Evolutionary conservation across 2,888 invertebrate species (phyloP).

Genomic region (Cataglyphis cursor): DNA sequence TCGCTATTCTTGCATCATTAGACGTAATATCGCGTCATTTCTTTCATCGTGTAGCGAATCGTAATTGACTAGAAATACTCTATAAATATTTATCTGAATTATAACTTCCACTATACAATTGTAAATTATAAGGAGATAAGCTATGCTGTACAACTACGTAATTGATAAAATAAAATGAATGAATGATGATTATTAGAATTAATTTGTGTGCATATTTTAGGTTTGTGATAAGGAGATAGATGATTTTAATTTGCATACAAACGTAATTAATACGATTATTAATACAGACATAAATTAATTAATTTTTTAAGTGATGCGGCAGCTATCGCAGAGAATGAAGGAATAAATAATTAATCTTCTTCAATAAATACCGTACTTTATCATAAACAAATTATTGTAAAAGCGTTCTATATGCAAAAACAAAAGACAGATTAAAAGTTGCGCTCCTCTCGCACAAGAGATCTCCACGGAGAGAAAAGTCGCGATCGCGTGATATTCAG

Average conservation of each 20-base stretch:
- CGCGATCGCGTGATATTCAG: conserved; percentile 31
- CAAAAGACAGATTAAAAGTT: background rate
- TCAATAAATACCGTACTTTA: background rate
- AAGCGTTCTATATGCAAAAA: background rate
- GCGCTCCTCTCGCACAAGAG: background rate
- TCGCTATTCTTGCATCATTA: conserved; percentile 4
- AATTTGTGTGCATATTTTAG: background rate
- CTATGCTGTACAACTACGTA: background rate
- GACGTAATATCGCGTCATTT: conserved; percentile 17
- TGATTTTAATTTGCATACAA: background rate
- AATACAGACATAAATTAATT: background rate
- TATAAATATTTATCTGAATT: background rate
- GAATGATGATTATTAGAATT: background rate
- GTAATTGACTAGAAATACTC: conserved; percentile 14
- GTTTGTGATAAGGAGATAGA: background rate
- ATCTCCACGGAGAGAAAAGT: background rate
- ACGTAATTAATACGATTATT: background rate
- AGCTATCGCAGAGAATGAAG: background rate
- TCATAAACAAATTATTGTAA: background rate
- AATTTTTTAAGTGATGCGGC: background rate
- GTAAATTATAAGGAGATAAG: background rate
- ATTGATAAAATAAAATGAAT: background rate
- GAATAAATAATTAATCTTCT: background rate
- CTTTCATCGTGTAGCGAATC: background rate
- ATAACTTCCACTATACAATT: background rate